These are phyloP conservation scores for Sinocyclocheilus anshuiensis DNA, from an alignment of 2,113 vertebrate genomes.

Conservation along the genomic window DNA sequence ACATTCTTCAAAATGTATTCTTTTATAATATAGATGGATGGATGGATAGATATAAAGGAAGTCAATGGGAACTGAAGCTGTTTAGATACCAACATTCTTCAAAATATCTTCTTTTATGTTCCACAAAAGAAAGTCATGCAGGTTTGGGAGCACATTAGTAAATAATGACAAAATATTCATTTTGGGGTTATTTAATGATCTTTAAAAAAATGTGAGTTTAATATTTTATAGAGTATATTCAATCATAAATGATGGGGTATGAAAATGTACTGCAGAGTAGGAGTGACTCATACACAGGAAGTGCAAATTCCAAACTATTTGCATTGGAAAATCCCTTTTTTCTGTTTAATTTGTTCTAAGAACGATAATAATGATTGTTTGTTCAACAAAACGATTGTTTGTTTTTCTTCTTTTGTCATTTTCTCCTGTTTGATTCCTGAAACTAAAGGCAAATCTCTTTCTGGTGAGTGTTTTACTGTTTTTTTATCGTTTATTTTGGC, in stretches of 20 bases:
- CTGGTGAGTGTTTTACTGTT: constrained; percentile 54
- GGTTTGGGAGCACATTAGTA: neutral
- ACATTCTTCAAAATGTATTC: too few relatives aligned
- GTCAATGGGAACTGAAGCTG: too few relatives aligned
- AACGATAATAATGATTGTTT: neutral
- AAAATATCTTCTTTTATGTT: too few relatives aligned
- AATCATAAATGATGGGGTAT: neutral
- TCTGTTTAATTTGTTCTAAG: neutral
- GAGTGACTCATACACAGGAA: neutral
- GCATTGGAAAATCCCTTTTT: neutral
- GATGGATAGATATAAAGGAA: too few relatives aligned
- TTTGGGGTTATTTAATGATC: too few relatives aligned
- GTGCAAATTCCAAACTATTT: neutral
- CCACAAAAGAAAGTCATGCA: too few relatives aligned
- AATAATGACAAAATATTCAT: neutral
- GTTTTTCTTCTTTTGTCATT: neutral
- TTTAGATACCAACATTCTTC: too few relatives aligned
- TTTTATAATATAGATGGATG: too few relatives aligned
- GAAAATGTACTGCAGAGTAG: neutral
- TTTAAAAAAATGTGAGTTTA: too few relatives aligned
- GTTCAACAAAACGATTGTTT: neutral
- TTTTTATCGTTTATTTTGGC: neutral
- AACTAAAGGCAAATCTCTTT: constrained; percentile 62
- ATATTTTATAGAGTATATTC: neutral
- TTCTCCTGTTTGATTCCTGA: neutral